phyloP scores from a whole-genome alignment of 2,888 invertebrate species.

The Chrysolina oricalcia region DNA sequence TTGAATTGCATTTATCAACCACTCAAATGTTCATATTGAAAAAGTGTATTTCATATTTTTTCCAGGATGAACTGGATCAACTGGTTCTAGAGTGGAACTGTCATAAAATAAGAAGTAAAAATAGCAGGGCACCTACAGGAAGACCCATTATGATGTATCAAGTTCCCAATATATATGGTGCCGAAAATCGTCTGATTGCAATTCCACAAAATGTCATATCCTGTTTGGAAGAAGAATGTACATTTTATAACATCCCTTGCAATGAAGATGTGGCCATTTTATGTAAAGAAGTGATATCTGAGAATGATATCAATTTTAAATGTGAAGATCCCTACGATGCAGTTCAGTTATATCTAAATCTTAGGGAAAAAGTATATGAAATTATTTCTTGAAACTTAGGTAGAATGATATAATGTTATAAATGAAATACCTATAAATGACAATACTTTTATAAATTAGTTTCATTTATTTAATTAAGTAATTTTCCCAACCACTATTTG shows the following conservation, averaged over 20 bases:
- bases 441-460: constrained; percentile 11
- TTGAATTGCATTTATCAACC: too few species aligned
- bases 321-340: constrained; percentile 33
- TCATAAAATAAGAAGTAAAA: constrained; percentile 38
- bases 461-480: neutral
- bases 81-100: constrained; percentile 41
- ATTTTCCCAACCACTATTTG: constrained; percentile 6
- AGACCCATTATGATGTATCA: constrained; percentile 41
- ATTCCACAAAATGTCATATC: constrained; percentile 24
- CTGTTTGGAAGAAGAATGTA: constrained; percentile 31
- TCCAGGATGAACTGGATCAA: constrained; percentile 34
- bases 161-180: constrained; percentile 33
- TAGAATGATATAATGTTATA: constrained; percentile 4
- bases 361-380: constrained; percentile 22
- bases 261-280: constrained; percentile 25
- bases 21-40: too few species aligned
- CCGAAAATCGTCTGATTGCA: constrained; percentile 14
- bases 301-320: constrained; percentile 14
- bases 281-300: constrained; percentile 30
- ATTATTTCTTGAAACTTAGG: neutral
- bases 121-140: constrained; percentile 39
- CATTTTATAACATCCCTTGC: constrained; percentile 27
- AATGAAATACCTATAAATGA: constrained; percentile 8
- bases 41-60: neutral
- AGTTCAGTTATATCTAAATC: constrained; percentile 31